phyloP scores from a whole-genome alignment of 30 jellyfish, hydroid and myxozoan genomes.

The Mastigias papua region DNA sequence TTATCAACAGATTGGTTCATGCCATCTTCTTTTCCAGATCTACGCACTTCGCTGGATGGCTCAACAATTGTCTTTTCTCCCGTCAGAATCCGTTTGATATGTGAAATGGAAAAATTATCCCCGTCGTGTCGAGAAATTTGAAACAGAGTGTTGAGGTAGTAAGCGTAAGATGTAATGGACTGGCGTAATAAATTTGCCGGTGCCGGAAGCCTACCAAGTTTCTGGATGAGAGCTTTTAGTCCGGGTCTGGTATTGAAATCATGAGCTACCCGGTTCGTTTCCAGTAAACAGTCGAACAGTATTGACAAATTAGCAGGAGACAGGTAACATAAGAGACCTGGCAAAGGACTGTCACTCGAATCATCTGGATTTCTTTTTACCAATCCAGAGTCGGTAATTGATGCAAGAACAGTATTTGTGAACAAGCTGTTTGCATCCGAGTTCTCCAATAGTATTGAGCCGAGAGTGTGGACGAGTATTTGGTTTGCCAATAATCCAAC shows the following conservation, averaged over 20 bases:
- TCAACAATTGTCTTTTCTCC: conserved; percentile 88
- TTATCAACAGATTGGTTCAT: conserved; percentile 61
- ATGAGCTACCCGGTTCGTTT: conserved; percentile 87
- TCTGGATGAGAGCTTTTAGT: conserved; percentile 85
- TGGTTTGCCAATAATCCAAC: conserved; percentile 94
- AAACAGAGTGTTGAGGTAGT: conserved; percentile 91
- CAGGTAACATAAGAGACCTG: conserved; percentile 92
- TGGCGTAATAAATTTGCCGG: conserved; percentile 95
- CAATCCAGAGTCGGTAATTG: conserved; percentile 93
- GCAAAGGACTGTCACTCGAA: conserved; percentile 85
- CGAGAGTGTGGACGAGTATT: conserved; percentile 92
- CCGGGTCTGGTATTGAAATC: conserved; percentile 98
- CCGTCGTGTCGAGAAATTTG: conserved; percentile 98
- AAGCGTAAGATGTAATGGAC: conserved; percentile 94
- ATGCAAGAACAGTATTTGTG: conserved; percentile 76
- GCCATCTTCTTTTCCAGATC: conserved; percentile 51
- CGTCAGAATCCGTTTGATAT: conserved; percentile 86
- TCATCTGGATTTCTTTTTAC: conserved; percentile 91
- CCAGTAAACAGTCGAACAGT: conserved; percentile 91
- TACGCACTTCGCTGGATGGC: conserved; percentile 59
- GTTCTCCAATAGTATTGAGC: conserved; percentile 93
- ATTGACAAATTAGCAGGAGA: conserved; percentile 94
- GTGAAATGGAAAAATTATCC: conserved; percentile 92
- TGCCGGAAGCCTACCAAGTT: conserved; percentile 85
- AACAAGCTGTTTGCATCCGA: conserved; percentile 87